phyloP scores from a whole-genome alignment of 2,888 invertebrate species.

The Melanostoma scalare region DNA sequence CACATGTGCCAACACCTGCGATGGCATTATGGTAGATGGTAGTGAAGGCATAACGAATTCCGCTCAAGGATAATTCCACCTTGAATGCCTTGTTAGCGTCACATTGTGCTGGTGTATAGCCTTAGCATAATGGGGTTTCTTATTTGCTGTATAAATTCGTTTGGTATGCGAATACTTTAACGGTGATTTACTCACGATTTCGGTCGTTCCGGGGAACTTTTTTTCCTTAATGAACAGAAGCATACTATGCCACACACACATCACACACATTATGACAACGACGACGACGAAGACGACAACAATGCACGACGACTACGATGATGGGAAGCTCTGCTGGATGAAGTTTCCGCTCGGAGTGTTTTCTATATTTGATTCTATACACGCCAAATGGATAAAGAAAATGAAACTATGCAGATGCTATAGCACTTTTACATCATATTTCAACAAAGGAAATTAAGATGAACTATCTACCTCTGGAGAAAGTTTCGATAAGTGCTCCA shows the following conservation, averaged over 20 bases:
- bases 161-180: conserved; percentile 56
- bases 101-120: conserved; percentile 36
- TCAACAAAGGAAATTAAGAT: conserved; percentile 55
- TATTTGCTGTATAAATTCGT: conserved; percentile 34
- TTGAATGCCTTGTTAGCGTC: conserved; percentile 70
- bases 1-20: conserved; percentile 66
- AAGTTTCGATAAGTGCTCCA: conserved; percentile 41
- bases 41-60: conserved; percentile 51
- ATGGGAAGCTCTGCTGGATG: conserved; percentile 48
- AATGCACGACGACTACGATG: conserved; percentile 7
- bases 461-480: conserved; percentile 14
- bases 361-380: conserved; percentile 7
- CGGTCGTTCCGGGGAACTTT: conserved; percentile 47
- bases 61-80: conserved; percentile 61
- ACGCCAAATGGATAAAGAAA: conserved; percentile 36
- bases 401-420: conserved; percentile 43
- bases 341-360: conserved; percentile 56
- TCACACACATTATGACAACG: background rate
- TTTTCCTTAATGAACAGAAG: conserved; percentile 58
- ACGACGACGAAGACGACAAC: background rate
- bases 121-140: conserved; percentile 60
- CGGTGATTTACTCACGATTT: conserved; percentile 70
- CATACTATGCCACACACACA: conserved; percentile 5
- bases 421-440: conserved; percentile 25
- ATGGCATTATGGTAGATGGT: background rate